Evolutionary conservation across 2,888 invertebrate genomes (phyloP).

Genomic region (Andricus quercusramuli): DNA sequence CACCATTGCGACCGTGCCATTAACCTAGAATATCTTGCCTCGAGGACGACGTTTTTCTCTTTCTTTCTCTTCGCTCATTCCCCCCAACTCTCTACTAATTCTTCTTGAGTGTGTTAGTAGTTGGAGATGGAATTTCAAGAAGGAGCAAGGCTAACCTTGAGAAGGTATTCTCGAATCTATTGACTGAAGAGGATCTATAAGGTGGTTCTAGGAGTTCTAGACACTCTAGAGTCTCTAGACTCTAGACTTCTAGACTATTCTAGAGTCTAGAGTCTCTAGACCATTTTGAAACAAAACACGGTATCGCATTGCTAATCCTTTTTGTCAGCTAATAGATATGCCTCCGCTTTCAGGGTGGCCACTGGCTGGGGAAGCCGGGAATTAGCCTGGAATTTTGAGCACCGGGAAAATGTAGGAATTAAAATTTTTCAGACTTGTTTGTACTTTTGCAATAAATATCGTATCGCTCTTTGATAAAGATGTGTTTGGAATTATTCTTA

Average conservation of each 20-base stretch:
- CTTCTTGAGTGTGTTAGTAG: slow-evolving; percentile 38
- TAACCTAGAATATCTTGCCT: slow-evolving; percentile 55
- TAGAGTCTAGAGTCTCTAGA: not conserved
- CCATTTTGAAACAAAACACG: not conserved
- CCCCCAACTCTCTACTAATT: not conserved
- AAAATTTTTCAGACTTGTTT: too few relatives aligned
- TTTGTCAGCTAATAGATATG: too few relatives aligned
- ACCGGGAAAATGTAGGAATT: too few relatives aligned
- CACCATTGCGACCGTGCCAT: slow-evolving; percentile 55
- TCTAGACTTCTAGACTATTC: not conserved
- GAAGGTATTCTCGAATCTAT: slow-evolving; percentile 57
- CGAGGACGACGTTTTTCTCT: slow-evolving; percentile 45
- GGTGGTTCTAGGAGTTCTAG: too few relatives aligned
- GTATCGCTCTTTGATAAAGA: too few relatives aligned
- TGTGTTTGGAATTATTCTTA: too few relatives aligned
- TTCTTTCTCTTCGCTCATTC: slow-evolving; percentile 13
- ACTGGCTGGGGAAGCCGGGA: too few relatives aligned
- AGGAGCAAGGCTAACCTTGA: slow-evolving; percentile 45
- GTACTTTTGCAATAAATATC: too few relatives aligned
- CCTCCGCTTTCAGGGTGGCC: too few relatives aligned
- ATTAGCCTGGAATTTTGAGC: too few relatives aligned
- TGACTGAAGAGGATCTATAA: slow-evolving; percentile 55
- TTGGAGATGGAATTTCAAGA: slow-evolving; percentile 47
- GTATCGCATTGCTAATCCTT: not conserved
- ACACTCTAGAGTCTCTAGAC: too few relatives aligned